These are phyloP conservation scores for Pangasianodon gigas DNA, from an alignment of 2,113 vertebrate genomes.

Conservation along the genomic window DNA sequence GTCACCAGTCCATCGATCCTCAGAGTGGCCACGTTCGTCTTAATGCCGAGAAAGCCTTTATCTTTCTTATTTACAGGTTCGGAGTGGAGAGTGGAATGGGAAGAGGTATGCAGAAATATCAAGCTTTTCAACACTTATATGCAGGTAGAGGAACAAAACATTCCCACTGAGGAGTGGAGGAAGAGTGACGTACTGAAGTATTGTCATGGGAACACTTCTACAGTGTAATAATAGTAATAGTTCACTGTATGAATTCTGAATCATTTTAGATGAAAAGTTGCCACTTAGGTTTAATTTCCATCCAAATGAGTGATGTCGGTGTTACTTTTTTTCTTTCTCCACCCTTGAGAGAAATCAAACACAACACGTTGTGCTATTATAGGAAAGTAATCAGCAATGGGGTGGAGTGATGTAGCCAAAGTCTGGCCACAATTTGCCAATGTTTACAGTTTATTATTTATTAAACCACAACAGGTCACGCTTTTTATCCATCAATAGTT, in stretches of 20 bases:
- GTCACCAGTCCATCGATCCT: neutral
- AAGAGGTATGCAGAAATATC: neutral
- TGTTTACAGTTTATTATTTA: neutral
- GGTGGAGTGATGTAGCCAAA: neutral
- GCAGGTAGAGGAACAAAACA: neutral
- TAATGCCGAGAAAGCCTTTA: neutral
- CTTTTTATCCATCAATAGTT: too few species aligned
- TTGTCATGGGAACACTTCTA: neutral
- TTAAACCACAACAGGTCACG: too few species aligned
- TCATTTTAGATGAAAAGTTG: neutral
- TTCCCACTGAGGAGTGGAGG: neutral
- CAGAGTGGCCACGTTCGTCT: neutral
- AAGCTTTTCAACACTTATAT: neutral
- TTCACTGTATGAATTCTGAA: neutral
- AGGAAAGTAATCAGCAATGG: neutral
- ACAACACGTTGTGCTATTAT: neutral
- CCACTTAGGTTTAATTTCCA: neutral
- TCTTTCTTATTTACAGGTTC: conserved; percentile 15
- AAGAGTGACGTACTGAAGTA: neutral
- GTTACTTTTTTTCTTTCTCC: neutral
- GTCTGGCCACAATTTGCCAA: neutral
- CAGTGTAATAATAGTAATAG: neutral
- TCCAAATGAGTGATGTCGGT: neutral
- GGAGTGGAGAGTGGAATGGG: neutral
- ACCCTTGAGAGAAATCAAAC: neutral